Evolutionary conservation across 2,113 vertebrate genomes (phyloP), one percentile per base, ranked within the genome.

Genomic region (Pholis gunnellus): DNA sequence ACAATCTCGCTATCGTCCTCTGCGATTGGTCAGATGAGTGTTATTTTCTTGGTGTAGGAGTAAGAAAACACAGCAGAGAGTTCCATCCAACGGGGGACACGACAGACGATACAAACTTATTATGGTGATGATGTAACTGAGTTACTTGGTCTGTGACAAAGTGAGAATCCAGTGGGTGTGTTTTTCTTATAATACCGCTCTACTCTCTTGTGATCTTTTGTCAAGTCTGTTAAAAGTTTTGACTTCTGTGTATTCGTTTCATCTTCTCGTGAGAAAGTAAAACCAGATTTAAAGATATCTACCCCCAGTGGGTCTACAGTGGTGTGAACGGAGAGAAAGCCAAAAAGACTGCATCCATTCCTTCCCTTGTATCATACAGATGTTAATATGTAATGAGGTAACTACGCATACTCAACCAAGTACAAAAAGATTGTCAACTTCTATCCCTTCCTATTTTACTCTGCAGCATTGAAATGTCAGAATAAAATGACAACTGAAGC

Each of bases 21-120:
- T 69, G 68, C 52, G 73, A 86, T 75, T 86, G 86, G 83, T 85
- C 86, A 76, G 69, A 86, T 78, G 77, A 78, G 70, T 69, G 80
- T 67, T 69, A 22, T 71, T 74, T 27, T 15, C 4, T n/a, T 20
- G 6, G 48, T 17, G 88, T 82, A 59, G 84, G 84, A 84, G 85
- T 72, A 38, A 42, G 31, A 87, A 83, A 90, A 84, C 15, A 82
- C 50, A 64, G 27, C 48, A n/a, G 20, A 79, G 52, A 69, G 56
- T 57, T 31, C 1, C 9, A 8, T 38, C 60, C 54, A 72, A 42
- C 9, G n/a, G 20, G 81, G 59, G 18, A 59, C 52, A 50, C 9
- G 2, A 64, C 9, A 48, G 15, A 5, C 68, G 29, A 76, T 67
- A 14, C 20, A 9, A 52, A 82, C 25, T 50, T 74, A 7, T 77